Evolutionary conservation across 2,113 vertebrate species (phyloP), one percentile per base, ranked within the genome.

Genomic region (Xenopus borealis): DNA sequence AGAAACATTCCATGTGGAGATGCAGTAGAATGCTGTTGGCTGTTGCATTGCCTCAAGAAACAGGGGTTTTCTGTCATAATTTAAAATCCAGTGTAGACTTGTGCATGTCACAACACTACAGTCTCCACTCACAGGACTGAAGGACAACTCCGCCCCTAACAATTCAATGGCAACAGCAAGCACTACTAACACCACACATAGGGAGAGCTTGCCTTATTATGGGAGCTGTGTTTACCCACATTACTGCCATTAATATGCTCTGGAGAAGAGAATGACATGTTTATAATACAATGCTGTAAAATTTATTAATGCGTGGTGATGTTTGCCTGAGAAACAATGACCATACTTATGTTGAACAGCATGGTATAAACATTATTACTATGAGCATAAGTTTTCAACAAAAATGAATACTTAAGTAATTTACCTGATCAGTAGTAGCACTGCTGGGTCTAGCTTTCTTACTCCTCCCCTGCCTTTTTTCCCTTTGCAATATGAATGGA

Each of bases 401-500:
- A 66, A 12, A 7, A 64, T 64, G 40, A 33, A 64, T 17, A 44
- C 23, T 61, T 10, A 50, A 62, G 17, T 27, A 18, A 23, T 18
- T 76, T 76, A 76, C 73, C 73, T 76, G 66, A 11, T 68, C 10
- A 63, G 44, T 57, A 16, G 47, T 16, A 50, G 47, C 47, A 50
- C 47, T 13, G 71, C 57, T 53, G 66, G 72, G 62, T 16, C 27
- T 7, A 14, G 2, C 3, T n/a, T 61, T 68, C 72, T 27, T 75
- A 59, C 20, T 66, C 33, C 23, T 52, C 52, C 58, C 72, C 18
- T 46, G 58, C 20, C 27, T 75, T 57, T 59, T 67, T 68, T 46
- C 30, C 58, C 63, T 69, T 53, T 63, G 62, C 17, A 69, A 45
- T 68, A 75, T 76, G 66, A 76, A 76, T 76, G 73, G 30, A 55